Evolutionary conservation across 2,113 vertebrate genomes (phyloP).

Genomic region (Brienomyrus brachyistius): DNA sequence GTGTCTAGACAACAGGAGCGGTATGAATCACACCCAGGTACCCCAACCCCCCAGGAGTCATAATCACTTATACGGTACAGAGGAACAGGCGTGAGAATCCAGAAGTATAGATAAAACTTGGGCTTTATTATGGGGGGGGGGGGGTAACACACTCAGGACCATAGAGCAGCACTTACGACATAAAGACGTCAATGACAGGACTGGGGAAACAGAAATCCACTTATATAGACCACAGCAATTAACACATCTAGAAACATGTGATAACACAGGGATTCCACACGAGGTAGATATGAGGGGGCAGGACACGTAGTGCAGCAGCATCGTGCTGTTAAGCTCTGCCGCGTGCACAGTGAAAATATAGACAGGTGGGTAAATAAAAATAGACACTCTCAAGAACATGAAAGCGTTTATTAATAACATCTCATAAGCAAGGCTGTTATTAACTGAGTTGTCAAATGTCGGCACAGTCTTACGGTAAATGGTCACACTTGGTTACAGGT

Average conservation of each 20-base stretch:
- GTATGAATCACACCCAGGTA: constrained; percentile 7
- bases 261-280: too few relatives aligned
- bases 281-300: too few relatives aligned
- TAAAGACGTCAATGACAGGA: too few relatives aligned
- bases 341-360: neutral
- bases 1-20: constrained; percentile 19
- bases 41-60: neutral
- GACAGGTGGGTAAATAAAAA: neutral
- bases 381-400: neutral
- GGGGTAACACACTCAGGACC: too few relatives aligned
- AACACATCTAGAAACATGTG: too few relatives aligned
- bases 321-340: neutral
- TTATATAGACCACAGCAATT: too few relatives aligned
- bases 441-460: neutral
- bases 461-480: neutral
- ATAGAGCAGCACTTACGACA: neutral
- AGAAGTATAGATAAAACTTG: too few relatives aligned
- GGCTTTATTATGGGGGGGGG: too few relatives aligned
- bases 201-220: too few relatives aligned
- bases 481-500: neutral
- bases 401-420: neutral
- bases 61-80: neutral
- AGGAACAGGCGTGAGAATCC: too few relatives aligned
- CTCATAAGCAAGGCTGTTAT: neutral
- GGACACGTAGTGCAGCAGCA: neutral